Evolutionary conservation across 2,888 invertebrate genomes (phyloP).

Genomic region (Epinotia brunnichana): DNA sequence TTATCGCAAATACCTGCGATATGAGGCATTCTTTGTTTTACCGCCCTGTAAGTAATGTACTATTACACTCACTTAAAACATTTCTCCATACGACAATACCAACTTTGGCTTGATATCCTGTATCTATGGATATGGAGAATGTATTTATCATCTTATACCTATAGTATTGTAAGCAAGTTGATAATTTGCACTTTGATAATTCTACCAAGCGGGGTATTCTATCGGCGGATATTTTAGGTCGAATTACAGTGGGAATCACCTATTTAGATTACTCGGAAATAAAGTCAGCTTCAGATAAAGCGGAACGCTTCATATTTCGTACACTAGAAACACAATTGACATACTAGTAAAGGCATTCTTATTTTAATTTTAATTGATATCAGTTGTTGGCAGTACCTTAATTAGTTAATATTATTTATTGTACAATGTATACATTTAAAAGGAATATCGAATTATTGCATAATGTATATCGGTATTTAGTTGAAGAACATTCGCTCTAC

Average conservation of each 20-base stretch:
- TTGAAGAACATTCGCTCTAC: neutral
- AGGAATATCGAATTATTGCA: constrained; percentile 22
- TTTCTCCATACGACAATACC: no score
- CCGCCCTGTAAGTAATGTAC: no score
- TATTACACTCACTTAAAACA: no score
- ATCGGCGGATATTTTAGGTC: constrained; percentile 23
- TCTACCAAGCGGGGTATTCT: neutral
- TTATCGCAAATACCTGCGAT: no score
- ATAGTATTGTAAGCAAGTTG: neutral
- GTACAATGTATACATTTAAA: constrained; percentile 41
- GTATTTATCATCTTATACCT: neutral
- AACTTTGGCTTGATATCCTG: neutral
- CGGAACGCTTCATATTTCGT: constrained; percentile 17
- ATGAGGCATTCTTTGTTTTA: no score
- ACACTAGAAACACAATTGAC: constrained; percentile 8
- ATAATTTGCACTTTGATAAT: constrained; percentile 9
- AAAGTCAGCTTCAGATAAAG: constrained; percentile 17
- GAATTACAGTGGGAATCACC: constrained; percentile 36
- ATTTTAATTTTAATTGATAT: constrained; percentile 36
- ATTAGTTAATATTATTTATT: constrained; percentile 29
- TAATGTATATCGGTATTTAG: neutral
- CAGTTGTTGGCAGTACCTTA: constrained; percentile 37
- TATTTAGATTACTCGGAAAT: constrained; percentile 32
- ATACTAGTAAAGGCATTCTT: constrained; percentile 23
- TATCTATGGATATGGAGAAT: neutral